phyloP scores from a whole-genome alignment of 2,797 vertebrate genomes.

The Enteromius argenteus region DNA sequence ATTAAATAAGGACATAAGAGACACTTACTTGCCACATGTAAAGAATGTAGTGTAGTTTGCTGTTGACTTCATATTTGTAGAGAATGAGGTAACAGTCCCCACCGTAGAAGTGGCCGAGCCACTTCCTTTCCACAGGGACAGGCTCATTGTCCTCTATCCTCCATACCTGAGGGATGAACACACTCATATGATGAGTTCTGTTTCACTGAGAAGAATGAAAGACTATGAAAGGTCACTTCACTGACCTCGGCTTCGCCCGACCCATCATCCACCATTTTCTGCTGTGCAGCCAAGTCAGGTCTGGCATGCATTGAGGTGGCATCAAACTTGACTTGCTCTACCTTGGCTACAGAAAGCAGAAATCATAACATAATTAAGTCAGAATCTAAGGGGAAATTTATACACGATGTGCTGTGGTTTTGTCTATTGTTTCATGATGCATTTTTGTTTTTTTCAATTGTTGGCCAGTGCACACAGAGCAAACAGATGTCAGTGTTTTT shows the following conservation, averaged over 20 bases:
- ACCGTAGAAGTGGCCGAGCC: slow-evolving; percentile 87
- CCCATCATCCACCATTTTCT: slow-evolving; percentile 91
- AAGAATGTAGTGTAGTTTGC: slow-evolving; percentile 82
- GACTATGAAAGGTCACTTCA: slow-evolving; percentile 13
- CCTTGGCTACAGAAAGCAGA: slow-evolving; percentile 79
- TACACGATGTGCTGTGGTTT: neutral
- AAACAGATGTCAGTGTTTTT: neutral
- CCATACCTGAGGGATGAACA: slow-evolving; percentile 77
- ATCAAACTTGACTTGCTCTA: slow-evolving; percentile 88
- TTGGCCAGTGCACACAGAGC: neutral
- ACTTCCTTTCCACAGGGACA: slow-evolving; percentile 81
- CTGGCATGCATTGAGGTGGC: slow-evolving; percentile 80
- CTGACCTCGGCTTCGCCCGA: slow-evolving; percentile 82
- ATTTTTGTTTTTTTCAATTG: neutral
- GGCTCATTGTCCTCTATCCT: slow-evolving; percentile 82
- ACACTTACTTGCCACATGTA: slow-evolving; percentile 89
- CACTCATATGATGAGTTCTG: neutral
- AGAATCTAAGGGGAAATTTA: neutral
- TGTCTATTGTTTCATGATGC: neutral
- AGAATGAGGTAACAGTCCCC: slow-evolving; percentile 89
- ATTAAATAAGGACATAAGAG: neutral
- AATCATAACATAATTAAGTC: neutral
- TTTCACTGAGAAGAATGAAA: neutral
- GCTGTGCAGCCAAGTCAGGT: slow-evolving; percentile 84
- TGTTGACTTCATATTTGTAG: slow-evolving; percentile 82